Evolutionary conservation across 2,113 vertebrate genomes (phyloP).

Genomic region (Cephalopholis sonnerati): DNA sequence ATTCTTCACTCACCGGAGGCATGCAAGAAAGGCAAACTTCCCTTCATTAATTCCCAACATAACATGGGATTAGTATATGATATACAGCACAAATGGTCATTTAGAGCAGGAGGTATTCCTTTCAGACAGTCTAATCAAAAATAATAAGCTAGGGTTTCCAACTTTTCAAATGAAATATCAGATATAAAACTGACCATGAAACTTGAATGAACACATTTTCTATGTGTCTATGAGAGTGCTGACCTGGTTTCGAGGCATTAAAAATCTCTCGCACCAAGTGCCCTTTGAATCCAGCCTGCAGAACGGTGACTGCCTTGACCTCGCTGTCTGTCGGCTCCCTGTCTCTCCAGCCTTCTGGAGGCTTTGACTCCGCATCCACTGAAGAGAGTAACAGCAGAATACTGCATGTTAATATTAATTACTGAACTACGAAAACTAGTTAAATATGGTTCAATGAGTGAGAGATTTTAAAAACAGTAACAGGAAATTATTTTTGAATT

Average conservation of each 20-base stretch:
- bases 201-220: neutral
- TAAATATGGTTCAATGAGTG: neutral
- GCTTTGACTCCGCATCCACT: slow-evolving; percentile 47
- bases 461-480: neutral
- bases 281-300: slow-evolving; percentile 84
- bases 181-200: neutral
- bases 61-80: too few species aligned
- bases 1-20: too few species aligned
- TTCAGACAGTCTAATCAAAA: neutral
- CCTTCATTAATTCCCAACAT: too few species aligned
- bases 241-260: slow-evolving; percentile 70
- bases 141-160: neutral
- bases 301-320: slow-evolving; percentile 74
- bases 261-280: slow-evolving; percentile 69
- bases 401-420: neutral
- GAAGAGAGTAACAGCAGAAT: slow-evolving; percentile 18
- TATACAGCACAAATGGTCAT: too few species aligned
- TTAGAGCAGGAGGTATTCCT: too few species aligned
- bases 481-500: neutral
- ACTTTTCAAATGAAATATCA: neutral
- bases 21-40: too few species aligned
- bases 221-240: neutral
- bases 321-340: slow-evolving; percentile 78
- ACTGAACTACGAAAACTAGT: neutral
- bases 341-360: slow-evolving; percentile 72